Base-by-base conservation (phyloP, 2,888 invertebrate genomes). In the Orthonevra nobilis region DNA sequence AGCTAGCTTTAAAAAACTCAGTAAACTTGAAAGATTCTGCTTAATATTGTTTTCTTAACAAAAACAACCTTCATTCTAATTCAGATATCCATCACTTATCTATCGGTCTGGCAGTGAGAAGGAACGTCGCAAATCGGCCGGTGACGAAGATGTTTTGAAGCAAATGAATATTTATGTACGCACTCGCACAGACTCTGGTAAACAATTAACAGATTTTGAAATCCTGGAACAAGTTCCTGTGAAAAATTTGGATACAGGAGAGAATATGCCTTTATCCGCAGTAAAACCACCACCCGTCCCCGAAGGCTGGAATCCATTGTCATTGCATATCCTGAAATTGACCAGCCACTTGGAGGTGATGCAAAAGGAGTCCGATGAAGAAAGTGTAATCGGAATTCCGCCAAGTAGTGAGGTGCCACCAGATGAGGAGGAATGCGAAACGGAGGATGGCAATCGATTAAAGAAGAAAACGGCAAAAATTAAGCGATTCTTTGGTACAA, bases 281-380 rank as follows among this genome's bases (percentile, higher is more conserved):
- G 97, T 98, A 1, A 87, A 87, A 82, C 86, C 89, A 77, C 89
- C 89, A 68, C 89, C 89, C 60, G 87, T 88, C 81, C 89, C 89
- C 38, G 98, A 98, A 87, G 97, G 97, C 87, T 96, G 96, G 89
- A 98, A 98, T 90, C 98, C 98, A 2, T 91, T 98, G 69, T 96
- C 97, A 14, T 90, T 98, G 82, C 98, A 98, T 89, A 97, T 98
- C 86, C 96, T 98, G 94, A 91, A 97, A 73, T 90, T 97, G 66
- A 97, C 97, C 0, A 96, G 96, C 0, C 89, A 89, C 75, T 81
- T 89, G 70, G 96, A 97, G 89, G 97, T 96, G 87, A 94, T 95
- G 83, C 92, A 92, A 81, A 93, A 93, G 84, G 94, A 94, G 85
- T 93, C 94, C 7, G 94, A 95, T 84, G 94, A 94, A 84, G 94